Base-by-base conservation (phyloP, 2,888 invertebrate species). In the Cryptops parisi region DNA sequence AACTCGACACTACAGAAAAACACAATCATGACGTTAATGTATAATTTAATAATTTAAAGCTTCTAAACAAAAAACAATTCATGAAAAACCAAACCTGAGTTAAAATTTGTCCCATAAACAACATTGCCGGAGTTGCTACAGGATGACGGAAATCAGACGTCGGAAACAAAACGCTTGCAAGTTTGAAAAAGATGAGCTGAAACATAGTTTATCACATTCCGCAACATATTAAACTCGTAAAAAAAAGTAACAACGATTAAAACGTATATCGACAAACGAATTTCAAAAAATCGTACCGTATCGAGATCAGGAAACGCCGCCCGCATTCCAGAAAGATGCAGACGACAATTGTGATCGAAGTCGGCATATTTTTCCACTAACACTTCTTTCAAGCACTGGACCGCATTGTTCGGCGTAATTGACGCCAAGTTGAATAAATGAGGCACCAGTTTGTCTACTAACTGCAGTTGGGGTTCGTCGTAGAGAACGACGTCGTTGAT, bases 141-240 rank as follows among this genome's bases (percentile, higher is more conserved):
- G 82, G 81, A 74, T 96, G 94, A 40, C 81, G 75, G 66, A 83
- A 88, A 70, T 96, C 94, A 0, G 93, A 90, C 0, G 90, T 82
- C 1, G 93, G 84, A 69, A 85, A 96, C 52, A 94, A 66, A 43
- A 83, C 68, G 5, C 84, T 80, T 2, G 88, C 76, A 58, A 89
- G 64, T 71, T 91, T 90, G 56, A 94, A 80, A 64, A 87, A 80
- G 58, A 90, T 71, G 39, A 93, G 67, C 63, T 78, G 67, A 26
- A 47, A n/a, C 15, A 25, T 27, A 27, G n/a, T 47, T 12, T 15
- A 41, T n/a, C n/a, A n/a, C n/a, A n/a, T n/a, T n/a, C n/a, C n/a
- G n/a, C n/a, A n/a, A n/a, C n/a, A n/a, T n/a, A n/a, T n/a, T n/a
- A n/a, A n/a, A n/a, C n/a, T n/a, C n/a, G n/a, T n/a, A n/a, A n/a